Conservation (phyloP, 2,888 invertebrate genomes). For the Amiota mariae region DNA sequence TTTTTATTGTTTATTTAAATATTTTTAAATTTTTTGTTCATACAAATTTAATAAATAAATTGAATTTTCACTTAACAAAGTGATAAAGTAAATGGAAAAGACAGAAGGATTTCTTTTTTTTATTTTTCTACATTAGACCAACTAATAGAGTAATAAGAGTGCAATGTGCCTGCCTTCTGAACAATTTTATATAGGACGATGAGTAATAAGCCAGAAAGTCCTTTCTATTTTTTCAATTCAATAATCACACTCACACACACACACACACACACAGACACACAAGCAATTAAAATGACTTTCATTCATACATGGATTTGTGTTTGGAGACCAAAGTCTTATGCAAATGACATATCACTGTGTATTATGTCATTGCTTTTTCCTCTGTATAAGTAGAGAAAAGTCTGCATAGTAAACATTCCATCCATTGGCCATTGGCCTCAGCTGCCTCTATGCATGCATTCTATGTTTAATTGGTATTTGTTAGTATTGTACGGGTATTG, state of each 20-base stretch:
- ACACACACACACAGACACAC: background rate
- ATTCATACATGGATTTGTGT: background rate
- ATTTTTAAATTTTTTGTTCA: too few relatives aligned
- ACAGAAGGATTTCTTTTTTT: too few relatives aligned
- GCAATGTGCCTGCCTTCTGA: background rate
- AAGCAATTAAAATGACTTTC: background rate
- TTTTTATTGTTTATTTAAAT: too few relatives aligned
- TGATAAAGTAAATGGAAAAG: too few relatives aligned
- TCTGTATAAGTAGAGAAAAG: too few relatives aligned
- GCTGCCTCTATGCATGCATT: background rate
- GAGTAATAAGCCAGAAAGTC: background rate
- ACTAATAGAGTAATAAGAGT: background rate
- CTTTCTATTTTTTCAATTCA: background rate
- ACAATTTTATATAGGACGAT: background rate
- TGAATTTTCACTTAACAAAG: too few relatives aligned
- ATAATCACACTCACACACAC: background rate
- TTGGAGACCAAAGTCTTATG: background rate
- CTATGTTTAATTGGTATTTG: background rate
- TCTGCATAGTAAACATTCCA: too few relatives aligned
- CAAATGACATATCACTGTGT: too few relatives aligned
- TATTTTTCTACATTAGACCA: too few relatives aligned
- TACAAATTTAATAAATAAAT: too few relatives aligned
- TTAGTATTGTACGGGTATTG: background rate
- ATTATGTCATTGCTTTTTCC: too few relatives aligned
- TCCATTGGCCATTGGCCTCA: background rate